Evolutionary conservation across 2,888 invertebrate genomes (phyloP), one percentile per base, ranked within the genome.

Genomic region (Leptinotarsa haldemani): DNA sequence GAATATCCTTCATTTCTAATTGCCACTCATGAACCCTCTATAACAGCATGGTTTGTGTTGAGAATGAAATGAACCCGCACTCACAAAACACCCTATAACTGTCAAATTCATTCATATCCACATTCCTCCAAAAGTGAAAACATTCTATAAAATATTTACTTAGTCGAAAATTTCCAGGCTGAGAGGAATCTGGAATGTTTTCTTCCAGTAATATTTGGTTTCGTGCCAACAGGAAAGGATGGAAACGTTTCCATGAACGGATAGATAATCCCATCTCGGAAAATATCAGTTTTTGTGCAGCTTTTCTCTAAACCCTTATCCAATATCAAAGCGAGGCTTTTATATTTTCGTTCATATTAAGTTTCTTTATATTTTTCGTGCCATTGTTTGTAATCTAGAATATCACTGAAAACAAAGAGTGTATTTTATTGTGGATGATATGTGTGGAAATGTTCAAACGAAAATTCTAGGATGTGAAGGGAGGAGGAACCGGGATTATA

Each of bases 261-360:
- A 52, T 56, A 56, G 46, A 68, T 68, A 56, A 68, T 68, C 53
- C 56, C 30, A 53, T 46, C 25, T 67, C 40, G 30, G 53, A 40
- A 61, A 53, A 67, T 67, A 67, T 67, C 53, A 53, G 67, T 50
- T 67, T 53, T 25, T 16, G 30, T 67, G 67, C 30, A 68, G 15
- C 40, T 56, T 56, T 52, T 5, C 56, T 52, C 47, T 40, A 18
- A 56, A 68, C 53, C 68, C 40, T 68, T 56, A 68, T 68, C 68
- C 68, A 68, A 68, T 68, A 68, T 68, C 68, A 68, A 68, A 68
- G 68, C 46, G 40, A 30, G 16, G 56, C 50, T 40, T 56, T 68
- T 46, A 66, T 66, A 47, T 66, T 50, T 56, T 53, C 53, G 40
- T 67, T 67, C 25, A 25, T 30, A 67, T 20, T 56, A 56, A 56